Base-by-base conservation (phyloP, 2,113 vertebrate species). In the Pholis gunnellus region DNA sequence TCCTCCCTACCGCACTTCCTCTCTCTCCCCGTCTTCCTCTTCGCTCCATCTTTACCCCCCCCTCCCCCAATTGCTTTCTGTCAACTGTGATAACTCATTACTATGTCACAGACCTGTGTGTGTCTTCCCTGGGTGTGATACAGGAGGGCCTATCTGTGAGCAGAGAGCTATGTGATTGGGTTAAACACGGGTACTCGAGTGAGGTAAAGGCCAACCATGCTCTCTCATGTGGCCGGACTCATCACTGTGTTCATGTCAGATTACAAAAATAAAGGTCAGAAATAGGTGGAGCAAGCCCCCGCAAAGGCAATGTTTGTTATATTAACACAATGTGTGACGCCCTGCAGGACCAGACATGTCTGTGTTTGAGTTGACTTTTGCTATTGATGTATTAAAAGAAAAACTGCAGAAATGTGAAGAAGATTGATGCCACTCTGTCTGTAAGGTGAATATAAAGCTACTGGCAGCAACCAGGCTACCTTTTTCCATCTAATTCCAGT, bases 41-140 rank as follows among this genome's bases (percentile, higher is more conserved):
- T 71, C 0, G 3, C 56, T 79, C 67, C 1, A 29, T 67, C 75
- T 54, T 60, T 78, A n/a, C n/a, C 29, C 29, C 3, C 29, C 31
- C 29, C 29, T 4, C 5, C 18, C 72, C 34, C n/a, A 31, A 63
- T 71, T 15, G 1, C 73, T 67, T 61, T 75, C 88, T 88, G 77
- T 90, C 86, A 81, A 42, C 69, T 63, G 74, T 48, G 72, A 89
- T 91, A 83, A 90, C 81, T 92, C 85, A 87, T 89, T 90, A 90
- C 85, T 82, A 79, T 88, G 80, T 91, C 89, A 87, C 72, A 79
- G 75, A 69, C 60, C 65, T 77, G 72, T 82, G 76, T 79, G 56
- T 79, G 48, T 64, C 31, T 64, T 79, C 54, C 54, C n/a, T 72
- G 75, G 48, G 56, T 81, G 74, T 59, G 59, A 54, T 81, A 70